These are phyloP conservation scores for Syngnathoides biaculeatus DNA, from an alignment of 2,113 vertebrate species.

Conservation along the genomic window DNA sequence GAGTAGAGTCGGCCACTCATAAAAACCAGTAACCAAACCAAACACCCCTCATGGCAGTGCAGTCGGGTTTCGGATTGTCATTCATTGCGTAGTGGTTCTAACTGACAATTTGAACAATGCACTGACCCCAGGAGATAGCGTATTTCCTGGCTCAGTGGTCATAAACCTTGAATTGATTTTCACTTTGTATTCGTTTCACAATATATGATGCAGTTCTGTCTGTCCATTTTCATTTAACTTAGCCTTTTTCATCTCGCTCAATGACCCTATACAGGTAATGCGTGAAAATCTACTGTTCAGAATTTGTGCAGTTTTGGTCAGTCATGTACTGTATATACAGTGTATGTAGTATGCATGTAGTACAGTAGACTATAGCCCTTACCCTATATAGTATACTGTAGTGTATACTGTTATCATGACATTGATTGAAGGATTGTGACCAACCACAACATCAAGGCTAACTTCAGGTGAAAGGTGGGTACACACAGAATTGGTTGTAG, in stretches of 20 bases:
- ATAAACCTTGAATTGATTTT: constrained; percentile 58
- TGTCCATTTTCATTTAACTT: constrained; percentile 28
- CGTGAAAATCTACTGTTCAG: no score
- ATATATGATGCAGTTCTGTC: constrained; percentile 33
- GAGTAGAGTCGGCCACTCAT: background rate
- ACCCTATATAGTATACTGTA: no score
- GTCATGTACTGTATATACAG: background rate
- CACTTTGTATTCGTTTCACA: constrained; percentile 42
- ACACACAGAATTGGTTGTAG: background rate
- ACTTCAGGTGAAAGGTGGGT: background rate
- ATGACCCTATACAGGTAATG: background rate
- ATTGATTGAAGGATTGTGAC: no score
- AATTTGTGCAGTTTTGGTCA: background rate
- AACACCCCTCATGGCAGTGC: background rate
- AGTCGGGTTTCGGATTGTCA: background rate
- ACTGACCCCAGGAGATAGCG: constrained; percentile 24
- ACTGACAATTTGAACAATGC: constrained; percentile 9
- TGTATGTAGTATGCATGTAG: no score
- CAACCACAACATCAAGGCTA: background rate
- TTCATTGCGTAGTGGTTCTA: background rate
- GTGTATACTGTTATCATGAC: no score
- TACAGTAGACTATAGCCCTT: no score
- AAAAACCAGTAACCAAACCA: no score
- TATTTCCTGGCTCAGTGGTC: constrained; percentile 41
- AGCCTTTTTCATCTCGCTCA: constrained; percentile 29